Evolutionary conservation across 1,140 invertebrate species (phyloP), one percentile per base, ranked within the genome.

Genomic region (Drosophila ogumai): DNA sequence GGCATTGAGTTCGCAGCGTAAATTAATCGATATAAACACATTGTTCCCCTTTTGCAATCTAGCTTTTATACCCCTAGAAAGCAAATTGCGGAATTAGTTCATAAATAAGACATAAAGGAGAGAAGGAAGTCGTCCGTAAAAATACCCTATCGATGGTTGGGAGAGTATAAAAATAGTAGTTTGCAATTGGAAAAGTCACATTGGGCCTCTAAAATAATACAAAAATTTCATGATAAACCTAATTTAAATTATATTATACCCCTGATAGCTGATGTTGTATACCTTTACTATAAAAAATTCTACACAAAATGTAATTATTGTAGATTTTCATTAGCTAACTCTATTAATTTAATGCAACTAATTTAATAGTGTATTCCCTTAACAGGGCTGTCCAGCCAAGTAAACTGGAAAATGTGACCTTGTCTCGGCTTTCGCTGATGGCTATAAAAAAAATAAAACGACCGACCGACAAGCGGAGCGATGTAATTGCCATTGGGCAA

Each of bases 371-470:
- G 41, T 59, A 38, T 34, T 22, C 13, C 25, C 32, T 31, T 10
- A 7, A 7, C 8, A 15, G 38, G 63, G 22, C 36, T 12, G 10
- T 13, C 19, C 22, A 65, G 22, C 50, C 38, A 65, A 75, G 60
- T 76, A n/a, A 76, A 50, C 56, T 43, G 28, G 46, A 78, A 88
- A 72, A 68, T 75, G 64, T 56, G 84, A 63, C 82, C 82, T 86
- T 86, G 82, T 43, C 49, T 36, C 52, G 54, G 69, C 54, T 72
- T 50, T 73, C 44, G 13, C 54, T 49, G 12, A n/a, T 28, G 36
- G 19, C 52, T 47, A 71, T 72, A 55, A 38, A 55, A 38, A 19
- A 69, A 68, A 71, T 55, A 54, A 46, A 71, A 40, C 19, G 38
- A 66, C 60, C 66, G 64, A 25, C 61, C 47, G 64, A 32, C 66